Evolutionary conservation across 2,797 vertebrate genomes (phyloP), one percentile per base, ranked within the genome.

Genomic region (Gallinago nigripennis): DNA sequence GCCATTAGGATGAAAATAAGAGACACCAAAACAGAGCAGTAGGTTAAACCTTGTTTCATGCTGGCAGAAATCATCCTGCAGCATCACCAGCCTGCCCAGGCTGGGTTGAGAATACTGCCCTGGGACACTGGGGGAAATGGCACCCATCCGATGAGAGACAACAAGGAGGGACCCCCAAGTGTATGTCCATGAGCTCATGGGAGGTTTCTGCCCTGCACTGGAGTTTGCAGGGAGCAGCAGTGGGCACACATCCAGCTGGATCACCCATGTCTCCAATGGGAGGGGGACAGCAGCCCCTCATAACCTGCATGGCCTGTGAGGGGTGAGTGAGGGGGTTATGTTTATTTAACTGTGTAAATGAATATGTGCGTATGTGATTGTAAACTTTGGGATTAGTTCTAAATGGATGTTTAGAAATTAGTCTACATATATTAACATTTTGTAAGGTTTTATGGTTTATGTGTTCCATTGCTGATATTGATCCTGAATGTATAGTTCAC

Each of bases 101-200:
- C 25, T 2, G 2, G 3, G 25, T 3, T 37, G 50, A 85, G 23
- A 8, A 18, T 25, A 23, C 8, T 82, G 20, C 3, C 2, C 0
- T 12, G n/a, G 41, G 25, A n/a, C 0, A 2, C 9, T 25, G 37
- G 6, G 25, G 20, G 9, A 54, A 50, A 60, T 0, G 0, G 6
- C 7, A 28, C 11, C 10, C 28, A 16, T 46, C 0, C 16, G 14
- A 9, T 1, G 2, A 53, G 37, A 28, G 11, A 6, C 9, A 64
- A 12, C 10, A 16, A 35, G 11, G 16, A 30, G 13, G 6, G 8
- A 23, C 2, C 8, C 6, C 28, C 3, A 7, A 7, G 14, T 5
- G 6, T 4, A 2, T 58, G 21, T 18, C 19, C 70, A 2, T 8
- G 50, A 24, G 16, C 60, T 51, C 6, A 1, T 14, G 25, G 33